Conservation (phyloP, 2,797 vertebrate species). For the Propithecus perrieri region DNA sequence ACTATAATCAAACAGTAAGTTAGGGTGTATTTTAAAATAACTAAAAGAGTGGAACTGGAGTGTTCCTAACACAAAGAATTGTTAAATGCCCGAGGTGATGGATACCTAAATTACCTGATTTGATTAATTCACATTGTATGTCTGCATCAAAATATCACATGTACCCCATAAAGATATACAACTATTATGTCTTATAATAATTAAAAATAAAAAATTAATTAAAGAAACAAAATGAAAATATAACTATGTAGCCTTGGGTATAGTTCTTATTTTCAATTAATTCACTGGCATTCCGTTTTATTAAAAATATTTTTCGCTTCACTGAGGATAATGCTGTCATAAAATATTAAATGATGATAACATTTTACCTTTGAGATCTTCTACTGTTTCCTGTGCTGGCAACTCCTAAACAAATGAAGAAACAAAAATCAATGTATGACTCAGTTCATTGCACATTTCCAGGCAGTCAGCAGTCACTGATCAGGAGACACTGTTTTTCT, state of each 20-base stretch:
- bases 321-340: not conserved
- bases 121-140: too few species aligned
- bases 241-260: not conserved
- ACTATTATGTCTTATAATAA: too few species aligned
- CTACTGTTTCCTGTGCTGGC: slow-evolving; percentile 83
- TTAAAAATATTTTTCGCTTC: not conserved
- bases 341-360: not conserved
- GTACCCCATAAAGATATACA: too few species aligned
- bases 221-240: not conserved
- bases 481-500: not conserved
- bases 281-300: not conserved
- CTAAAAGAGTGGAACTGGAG: too few species aligned
- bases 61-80: too few species aligned
- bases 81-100: too few species aligned
- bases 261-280: not conserved
- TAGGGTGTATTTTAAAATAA: too few species aligned
- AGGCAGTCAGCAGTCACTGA: not conserved
- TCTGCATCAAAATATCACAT: too few species aligned
- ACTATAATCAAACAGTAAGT: too few species aligned
- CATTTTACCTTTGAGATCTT: slow-evolving; percentile 86
- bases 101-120: too few species aligned
- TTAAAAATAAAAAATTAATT: not conserved
- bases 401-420: slow-evolving; percentile 80
- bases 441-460: not conserved
- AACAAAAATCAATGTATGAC: not conserved